Percentiles rank a stretch among this genome's conserved stretches.
phyloP scores from a whole-genome alignment of 1,140 invertebrate genomes.

The Lineus longissimus region DNA sequence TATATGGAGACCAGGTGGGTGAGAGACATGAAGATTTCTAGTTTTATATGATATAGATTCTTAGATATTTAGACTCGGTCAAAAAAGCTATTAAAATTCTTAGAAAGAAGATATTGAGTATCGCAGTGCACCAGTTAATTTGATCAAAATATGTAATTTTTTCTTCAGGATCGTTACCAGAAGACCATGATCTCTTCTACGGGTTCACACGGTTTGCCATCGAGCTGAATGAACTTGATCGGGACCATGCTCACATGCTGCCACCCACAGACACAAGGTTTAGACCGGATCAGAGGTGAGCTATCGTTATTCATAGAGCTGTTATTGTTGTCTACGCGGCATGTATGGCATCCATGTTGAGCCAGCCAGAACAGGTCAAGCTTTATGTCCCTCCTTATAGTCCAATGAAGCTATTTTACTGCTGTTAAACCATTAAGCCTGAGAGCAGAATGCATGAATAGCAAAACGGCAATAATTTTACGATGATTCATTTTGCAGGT shows the following conservation, averaged over 20 bases:
- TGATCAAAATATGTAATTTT: background rate
- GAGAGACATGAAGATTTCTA: too few relatives aligned
- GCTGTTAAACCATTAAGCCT: background rate
- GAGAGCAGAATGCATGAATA: background rate
- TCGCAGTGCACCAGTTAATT: background rate
- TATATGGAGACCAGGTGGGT: conserved; percentile 71
- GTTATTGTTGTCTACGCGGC: background rate
- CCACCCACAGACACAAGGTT: conserved; percentile 73
- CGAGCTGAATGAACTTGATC: conserved; percentile 75
- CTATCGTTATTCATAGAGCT: background rate
- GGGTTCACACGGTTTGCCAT: conserved; percentile 82
- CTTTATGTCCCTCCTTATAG: too few relatives aligned
- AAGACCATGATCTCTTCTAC: conserved; percentile 76
- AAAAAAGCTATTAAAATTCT: background rate
- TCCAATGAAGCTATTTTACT: background rate
- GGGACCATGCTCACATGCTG: conserved; percentile 61
- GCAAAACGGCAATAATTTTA: background rate
- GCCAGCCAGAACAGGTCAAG: background rate
- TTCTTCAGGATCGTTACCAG: conserved; percentile 68
- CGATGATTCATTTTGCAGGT: conserved; percentile 33
- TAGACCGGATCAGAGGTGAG: conserved; percentile 59
- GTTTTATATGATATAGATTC: background rate
- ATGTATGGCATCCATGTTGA: background rate
- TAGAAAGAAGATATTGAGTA: too few relatives aligned
- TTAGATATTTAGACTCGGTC: background rate